Base-by-base conservation (phyloP, 2,113 vertebrate species). In the Tiliqua scincoides region DNA sequence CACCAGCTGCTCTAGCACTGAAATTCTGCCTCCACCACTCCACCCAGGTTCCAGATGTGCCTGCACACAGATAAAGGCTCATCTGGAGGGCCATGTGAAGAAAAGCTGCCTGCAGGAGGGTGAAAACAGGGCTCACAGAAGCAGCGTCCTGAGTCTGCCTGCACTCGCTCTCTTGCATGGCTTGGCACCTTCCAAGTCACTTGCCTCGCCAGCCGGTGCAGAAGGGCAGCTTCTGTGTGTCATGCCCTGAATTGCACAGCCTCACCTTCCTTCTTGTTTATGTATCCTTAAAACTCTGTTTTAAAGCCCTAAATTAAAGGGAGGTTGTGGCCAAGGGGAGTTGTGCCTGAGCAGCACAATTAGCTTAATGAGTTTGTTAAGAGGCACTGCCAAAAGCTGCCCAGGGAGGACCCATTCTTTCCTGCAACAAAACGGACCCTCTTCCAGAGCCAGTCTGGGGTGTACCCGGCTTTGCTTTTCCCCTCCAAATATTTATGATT, bases 341-440 rank as follows among this genome's bases (percentile, higher is more conserved):
- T 94, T 95, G 93, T 94, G 94, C 94, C 90, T 91, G 94, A 91
- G 78, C 93, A 95, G 94, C 97, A 97, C 97, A 98, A 97, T 98
- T 98, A 97, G 96, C 96, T 96, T 95, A 96, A 96, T 96, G 95
- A 97, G 96, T 95, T 96, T 96, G 89, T 96, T 95, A 95, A 93
- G 61, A 94, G 95, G 95, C 95, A 95, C 95, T 97, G 95, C 96
- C 97, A 96, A 97, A 96, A 97, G 96, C 96, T 97, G 96, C 96
- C 96, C 93, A 94, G 97, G 97, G 97, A 97, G 96, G 97, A 97
- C 96, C 96, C 95, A 94, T 95, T 95, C 84, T 93, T 89, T 92
- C 90, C 40, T 81, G 88, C 83, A 91, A 93, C 92, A 90, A 95
- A 96, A 96, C 95, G 95, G 96, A 96, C 94, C 92, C 93, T 96